These are phyloP conservation scores for Choloepus didactylus DNA, from an alignment of 2,797 vertebrate species.

Conservation along the genomic window DNA sequence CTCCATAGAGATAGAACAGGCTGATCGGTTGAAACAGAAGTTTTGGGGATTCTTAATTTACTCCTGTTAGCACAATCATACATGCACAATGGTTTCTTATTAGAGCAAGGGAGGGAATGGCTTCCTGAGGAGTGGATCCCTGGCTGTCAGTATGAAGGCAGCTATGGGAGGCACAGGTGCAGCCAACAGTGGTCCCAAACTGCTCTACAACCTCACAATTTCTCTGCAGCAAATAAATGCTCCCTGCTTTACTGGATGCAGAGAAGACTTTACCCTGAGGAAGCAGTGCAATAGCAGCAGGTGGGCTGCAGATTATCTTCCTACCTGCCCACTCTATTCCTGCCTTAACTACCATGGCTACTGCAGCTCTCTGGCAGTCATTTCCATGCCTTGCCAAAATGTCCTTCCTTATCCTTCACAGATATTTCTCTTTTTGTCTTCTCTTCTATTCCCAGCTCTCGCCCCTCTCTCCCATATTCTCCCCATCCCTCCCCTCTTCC, in stretches of 20 bases:
- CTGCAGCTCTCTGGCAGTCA: neutral
- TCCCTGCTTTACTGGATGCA: neutral
- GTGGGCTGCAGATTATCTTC: neutral
- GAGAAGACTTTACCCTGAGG: neutral
- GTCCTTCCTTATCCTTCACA: neutral
- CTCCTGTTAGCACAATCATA: neutral
- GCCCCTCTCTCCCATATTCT: neutral
- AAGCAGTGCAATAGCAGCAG: rapidly evolving
- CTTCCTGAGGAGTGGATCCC: neutral
- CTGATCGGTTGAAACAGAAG: neutral
- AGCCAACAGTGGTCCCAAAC: neutral
- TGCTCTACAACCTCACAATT: neutral
- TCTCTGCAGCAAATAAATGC: neutral
- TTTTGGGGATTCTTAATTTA: neutral
- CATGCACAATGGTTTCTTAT: neutral
- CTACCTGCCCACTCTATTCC: neutral
- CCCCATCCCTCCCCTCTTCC: neutral
- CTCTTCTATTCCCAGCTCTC: neutral
- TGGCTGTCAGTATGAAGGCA: neutral
- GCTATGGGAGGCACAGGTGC: neutral
- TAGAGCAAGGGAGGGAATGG: neutral
- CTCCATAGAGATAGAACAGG: neutral
- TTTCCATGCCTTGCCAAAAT: neutral
- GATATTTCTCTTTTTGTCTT: neutral
- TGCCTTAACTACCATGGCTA: neutral